Conservation (phyloP, 2,888 invertebrate species). For the Coleophora deauratella region DNA sequence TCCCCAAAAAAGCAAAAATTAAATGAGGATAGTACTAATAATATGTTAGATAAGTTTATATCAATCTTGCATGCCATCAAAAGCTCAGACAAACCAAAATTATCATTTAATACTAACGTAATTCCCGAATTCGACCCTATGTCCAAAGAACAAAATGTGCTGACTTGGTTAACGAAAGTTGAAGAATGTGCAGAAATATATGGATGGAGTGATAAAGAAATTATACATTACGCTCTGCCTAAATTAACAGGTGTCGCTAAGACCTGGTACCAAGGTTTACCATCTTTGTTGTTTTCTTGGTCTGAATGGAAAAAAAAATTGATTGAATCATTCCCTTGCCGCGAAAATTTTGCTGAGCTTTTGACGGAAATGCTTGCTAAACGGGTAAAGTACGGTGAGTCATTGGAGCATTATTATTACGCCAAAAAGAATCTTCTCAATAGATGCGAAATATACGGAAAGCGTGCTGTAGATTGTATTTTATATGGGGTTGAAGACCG, state of each 20-base stretch:
- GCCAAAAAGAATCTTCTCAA: conserved; percentile 14
- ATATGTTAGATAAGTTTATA: too few relatives aligned
- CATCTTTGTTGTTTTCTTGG: conserved; percentile 14
- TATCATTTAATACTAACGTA: too few relatives aligned
- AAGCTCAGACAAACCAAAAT: too few relatives aligned
- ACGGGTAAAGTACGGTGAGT: not conserved
- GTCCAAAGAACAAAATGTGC: conserved; percentile 2
- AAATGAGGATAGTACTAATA: too few relatives aligned
- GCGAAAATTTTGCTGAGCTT: conserved; percentile 15
- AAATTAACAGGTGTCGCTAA: conserved; percentile 9
- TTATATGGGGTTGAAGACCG: too few relatives aligned
- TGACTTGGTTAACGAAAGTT: conserved; percentile 1
- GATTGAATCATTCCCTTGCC: conserved; percentile 12
- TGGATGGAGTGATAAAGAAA: conserved; percentile 1
- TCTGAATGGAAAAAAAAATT: conserved; percentile 16
- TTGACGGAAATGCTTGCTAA: conserved; percentile 12
- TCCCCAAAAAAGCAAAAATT: too few relatives aligned
- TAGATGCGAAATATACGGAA: conserved; percentile 13
- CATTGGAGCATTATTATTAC: too few relatives aligned
- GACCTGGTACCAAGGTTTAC: conserved; percentile 16
- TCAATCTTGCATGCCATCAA: too few relatives aligned
- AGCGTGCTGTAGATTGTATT: conserved; percentile 15
- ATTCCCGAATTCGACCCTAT: too few relatives aligned
- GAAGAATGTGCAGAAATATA: conserved; percentile 4
- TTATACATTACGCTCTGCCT: conserved; percentile 4